Base-by-base conservation (phyloP, 2,113 vertebrate species). In the Lagenorhynchus albirostris region DNA sequence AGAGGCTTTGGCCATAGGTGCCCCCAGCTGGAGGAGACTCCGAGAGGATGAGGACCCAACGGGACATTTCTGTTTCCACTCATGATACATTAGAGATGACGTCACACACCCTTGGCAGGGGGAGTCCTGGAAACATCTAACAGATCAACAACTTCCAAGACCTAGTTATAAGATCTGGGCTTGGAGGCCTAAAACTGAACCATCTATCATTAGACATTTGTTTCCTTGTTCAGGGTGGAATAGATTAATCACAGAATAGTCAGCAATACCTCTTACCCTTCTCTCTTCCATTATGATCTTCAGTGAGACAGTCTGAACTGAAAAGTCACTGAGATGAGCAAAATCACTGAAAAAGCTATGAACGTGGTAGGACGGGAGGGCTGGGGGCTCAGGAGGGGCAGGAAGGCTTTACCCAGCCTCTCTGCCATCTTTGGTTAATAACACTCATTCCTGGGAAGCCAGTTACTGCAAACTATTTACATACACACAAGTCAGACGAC, bases 191-290 rank as follows among this genome's bases (percentile, higher is more conserved):
- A 1, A 38, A 67, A 18, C 3, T 14, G 29, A 36, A 29, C 6
- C 21, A 38, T 31, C 23, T 3, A 1, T 77, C 41, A 10, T 18
- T 10, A 31, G 55, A 44, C 63, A 41, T 21, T 7, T 2, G 3
- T 33, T 21, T 47, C 12, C 60, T 36, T 50, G 12, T 73, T 8
- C 63, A 6, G 36, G n/a, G 50, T 53, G 9, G 25, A 58, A 44
- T 1, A 1, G 36, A 20, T 11, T 21, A 4, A 68, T 21, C 67
- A 1, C 3, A 23, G 47, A 29, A 50, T 1, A 7, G 18, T 36
- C 17, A 20, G 3, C 18, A 41, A 21, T 33, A 7, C 4, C 5
- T 38, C 71, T 36, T 7, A 31, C 3, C 17, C 63, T 36, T n/a
- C 71, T 76, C 41, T 31, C 67, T 89, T 68, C 79, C 15, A 41